Conservation (phyloP, 2,113 vertebrate species). For the Dipodomys ordii region DNA sequence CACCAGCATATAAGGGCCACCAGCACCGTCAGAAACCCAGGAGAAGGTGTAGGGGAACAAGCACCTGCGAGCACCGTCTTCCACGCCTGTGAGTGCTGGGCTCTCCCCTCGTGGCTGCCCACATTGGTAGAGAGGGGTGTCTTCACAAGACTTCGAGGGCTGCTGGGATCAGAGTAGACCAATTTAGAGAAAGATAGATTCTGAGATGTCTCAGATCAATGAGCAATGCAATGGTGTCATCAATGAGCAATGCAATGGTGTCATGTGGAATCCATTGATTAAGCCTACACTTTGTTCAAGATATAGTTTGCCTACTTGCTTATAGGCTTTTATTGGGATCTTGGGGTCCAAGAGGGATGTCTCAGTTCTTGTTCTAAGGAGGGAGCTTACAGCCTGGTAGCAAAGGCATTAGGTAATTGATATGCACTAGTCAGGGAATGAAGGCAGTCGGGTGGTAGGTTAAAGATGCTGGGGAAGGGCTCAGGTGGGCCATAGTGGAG, state of each 20-base stretch:
- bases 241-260: no score
- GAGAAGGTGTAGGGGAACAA: not conserved
- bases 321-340: not conserved
- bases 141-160: not conserved
- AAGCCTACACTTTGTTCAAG: not conserved
- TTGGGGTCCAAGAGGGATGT: not conserved
- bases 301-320: not conserved
- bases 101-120: not conserved
- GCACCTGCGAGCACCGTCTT: not conserved
- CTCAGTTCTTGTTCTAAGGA: not conserved
- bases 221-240: not conserved
- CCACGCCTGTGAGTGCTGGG: conserved; percentile 2
- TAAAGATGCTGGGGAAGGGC: not conserved
- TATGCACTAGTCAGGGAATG: not conserved
- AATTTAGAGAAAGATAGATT: not conserved
- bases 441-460: not conserved
- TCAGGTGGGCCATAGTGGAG: not conserved
- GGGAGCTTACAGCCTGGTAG: not conserved
- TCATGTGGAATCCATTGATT: not conserved
- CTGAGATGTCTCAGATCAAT: not conserved
- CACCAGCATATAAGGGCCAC: conserved; percentile 43
- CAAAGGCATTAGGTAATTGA: not conserved
- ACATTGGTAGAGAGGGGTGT: no score
- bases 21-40: not conserved
- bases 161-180: not conserved